Evolutionary conservation across 2,888 invertebrate genomes (phyloP).

Genomic region (Syrista parreyssii): DNA sequence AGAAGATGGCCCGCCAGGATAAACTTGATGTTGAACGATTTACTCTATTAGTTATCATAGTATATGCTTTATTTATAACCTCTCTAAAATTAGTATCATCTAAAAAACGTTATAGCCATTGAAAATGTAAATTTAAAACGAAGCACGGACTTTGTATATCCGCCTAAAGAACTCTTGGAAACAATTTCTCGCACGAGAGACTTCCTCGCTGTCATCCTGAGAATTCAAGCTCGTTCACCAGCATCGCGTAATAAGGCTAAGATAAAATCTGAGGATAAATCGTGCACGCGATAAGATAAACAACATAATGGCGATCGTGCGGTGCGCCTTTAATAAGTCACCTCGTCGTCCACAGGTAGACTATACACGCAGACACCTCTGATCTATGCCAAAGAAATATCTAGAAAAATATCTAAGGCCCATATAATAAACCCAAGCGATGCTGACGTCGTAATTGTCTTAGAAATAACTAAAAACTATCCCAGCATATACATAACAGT

Average conservation of each 20-base stretch:
- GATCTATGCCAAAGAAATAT: neutral
- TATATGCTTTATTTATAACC: neutral
- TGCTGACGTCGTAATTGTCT: neutral
- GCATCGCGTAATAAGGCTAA: neutral
- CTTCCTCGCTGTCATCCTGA: neutral
- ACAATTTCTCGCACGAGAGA: neutral
- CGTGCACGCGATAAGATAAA: neutral
- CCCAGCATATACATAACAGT: neutral
- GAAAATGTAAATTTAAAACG: neutral
- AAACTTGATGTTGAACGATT: neutral
- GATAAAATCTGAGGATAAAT: neutral
- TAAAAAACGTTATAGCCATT: neutral
- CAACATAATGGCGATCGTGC: neutral
- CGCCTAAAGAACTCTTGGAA: neutral
- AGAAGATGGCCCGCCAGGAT: neutral
- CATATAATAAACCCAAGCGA: neutral
- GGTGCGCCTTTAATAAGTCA: neutral
- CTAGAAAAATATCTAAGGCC: neutral
- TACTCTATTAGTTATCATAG: neutral
- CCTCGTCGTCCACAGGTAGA: neutral
- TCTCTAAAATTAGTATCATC: neutral
- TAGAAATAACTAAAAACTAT: neutral
- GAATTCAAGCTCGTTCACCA: neutral
- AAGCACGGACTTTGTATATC: neutral
- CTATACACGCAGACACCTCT: neutral